A percentile compares a stretch with the other conserved stretches of the same genome.
phyloP scores from a whole-genome alignment of 2,888 invertebrate genomes.

The Noctua fimbriata region DNA sequence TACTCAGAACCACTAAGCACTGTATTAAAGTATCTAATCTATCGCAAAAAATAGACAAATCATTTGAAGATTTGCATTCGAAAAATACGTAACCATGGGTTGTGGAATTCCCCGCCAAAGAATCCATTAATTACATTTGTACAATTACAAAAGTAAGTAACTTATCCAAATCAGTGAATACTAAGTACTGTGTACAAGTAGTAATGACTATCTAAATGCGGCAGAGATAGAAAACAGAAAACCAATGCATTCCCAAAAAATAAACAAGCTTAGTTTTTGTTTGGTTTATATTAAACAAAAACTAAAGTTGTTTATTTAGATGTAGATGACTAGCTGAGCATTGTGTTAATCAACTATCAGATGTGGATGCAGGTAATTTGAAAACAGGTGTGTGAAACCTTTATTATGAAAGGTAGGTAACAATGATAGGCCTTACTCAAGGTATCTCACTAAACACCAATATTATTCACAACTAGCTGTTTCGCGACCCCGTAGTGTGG shows the following conservation, averaged over 20 bases:
- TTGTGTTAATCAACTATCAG: no score
- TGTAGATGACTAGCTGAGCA: neutral
- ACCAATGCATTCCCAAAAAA: neutral
- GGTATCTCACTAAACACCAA: neutral
- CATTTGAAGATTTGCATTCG: neutral
- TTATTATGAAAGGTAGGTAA: neutral
- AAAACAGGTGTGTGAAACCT: neutral
- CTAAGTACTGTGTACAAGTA: neutral
- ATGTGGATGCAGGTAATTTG: neutral
- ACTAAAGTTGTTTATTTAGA: no score
- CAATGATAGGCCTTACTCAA: neutral
- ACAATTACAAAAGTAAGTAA: constrained; percentile 1
- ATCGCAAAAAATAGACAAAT: neutral
- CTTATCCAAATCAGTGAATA: neutral
- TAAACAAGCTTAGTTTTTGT: neutral
- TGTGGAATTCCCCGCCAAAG: neutral
- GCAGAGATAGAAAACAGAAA: neutral
- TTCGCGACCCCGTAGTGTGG: no score
- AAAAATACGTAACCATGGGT: neutral
- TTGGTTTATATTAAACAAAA: no score
- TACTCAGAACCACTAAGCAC: neutral
- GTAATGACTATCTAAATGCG: neutral
- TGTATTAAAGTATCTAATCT: neutral
- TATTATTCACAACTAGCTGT: neutral
- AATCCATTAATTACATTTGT: neutral